A percentile compares a stretch with the other conserved stretches of the same genome.
Evolutionary conservation across 2,888 invertebrate genomes (phyloP).

Genomic region (Teleiodes luculella): DNA sequence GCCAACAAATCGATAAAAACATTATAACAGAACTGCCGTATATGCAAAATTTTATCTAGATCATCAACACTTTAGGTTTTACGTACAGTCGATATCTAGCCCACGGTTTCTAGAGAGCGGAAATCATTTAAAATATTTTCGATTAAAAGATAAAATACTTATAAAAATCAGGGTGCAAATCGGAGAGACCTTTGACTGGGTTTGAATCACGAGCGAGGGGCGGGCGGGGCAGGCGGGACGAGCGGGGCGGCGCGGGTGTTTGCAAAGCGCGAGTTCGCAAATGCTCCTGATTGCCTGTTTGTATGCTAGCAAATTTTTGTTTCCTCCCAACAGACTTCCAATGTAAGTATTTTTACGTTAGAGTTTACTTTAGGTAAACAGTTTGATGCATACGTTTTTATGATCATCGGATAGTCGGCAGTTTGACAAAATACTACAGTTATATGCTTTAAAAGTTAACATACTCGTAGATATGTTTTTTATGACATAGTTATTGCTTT

Average conservation of each 20-base stretch:
- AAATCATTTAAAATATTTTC: too few species aligned
- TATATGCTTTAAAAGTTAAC: too few species aligned
- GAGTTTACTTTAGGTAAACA: conserved; percentile 2
- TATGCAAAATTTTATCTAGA: too few species aligned
- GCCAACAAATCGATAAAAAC: too few species aligned
- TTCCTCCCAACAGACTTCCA: conserved; percentile 32
- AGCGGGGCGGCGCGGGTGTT: conserved; percentile 40
- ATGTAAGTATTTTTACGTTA: conserved; percentile 1
- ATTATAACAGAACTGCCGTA: too few species aligned
- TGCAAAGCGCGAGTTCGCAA: conserved; percentile 63
- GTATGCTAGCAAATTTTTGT: conserved; percentile 62
- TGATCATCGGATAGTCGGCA: not conserved
- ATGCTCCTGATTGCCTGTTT: conserved; percentile 74
- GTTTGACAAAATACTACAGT: too few species aligned
- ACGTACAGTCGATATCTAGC: too few species aligned
- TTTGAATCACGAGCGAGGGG: conserved; percentile 34
- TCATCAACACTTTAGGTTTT: too few species aligned
- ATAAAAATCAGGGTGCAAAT: conserved; percentile 31
- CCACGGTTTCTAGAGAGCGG: not conserved
- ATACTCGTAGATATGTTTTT: too few species aligned
- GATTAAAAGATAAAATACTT: not conserved
- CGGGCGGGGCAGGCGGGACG: conserved; percentile 27
- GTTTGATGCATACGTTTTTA: not conserved
- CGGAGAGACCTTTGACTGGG: conserved; percentile 61
- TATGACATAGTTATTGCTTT: too few species aligned